These are phyloP conservation scores for Mantis religiosa DNA, from an alignment of 2,888 invertebrate species.

Conservation along the genomic window DNA sequence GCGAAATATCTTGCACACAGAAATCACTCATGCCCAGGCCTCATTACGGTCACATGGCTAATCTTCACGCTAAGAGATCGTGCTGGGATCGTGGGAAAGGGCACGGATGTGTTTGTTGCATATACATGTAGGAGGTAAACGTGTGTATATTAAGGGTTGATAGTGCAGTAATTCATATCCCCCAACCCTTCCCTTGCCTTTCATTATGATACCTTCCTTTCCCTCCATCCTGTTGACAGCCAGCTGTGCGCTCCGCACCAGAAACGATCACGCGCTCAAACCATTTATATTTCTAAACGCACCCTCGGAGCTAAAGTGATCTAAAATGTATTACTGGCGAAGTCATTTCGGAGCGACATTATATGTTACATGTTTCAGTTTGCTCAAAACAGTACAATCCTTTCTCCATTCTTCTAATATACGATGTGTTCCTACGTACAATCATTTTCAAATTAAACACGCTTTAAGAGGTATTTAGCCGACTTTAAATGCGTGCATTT, in stretches of 20 bases:
- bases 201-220: slow-evolving; percentile 6
- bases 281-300: slow-evolving; percentile 6
- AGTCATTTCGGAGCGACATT: background rate
- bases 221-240: slow-evolving; percentile 17
- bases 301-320: background rate
- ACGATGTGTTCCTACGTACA: too few relatives aligned
- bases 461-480: too few relatives aligned
- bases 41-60: background rate
- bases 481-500: too few relatives aligned
- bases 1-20: background rate
- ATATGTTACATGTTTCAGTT: background rate
- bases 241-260: slow-evolving; percentile 2
- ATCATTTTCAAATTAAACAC: too few relatives aligned
- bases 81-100: background rate
- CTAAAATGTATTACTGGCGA: background rate
- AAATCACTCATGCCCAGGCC: background rate
- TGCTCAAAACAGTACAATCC: too few relatives aligned
- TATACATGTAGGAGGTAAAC: background rate
- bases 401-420: too few relatives aligned
- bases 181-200: background rate
- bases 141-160: slow-evolving; percentile 5
- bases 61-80: background rate
- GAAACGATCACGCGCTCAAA: slow-evolving; percentile 10
- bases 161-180: slow-evolving; percentile 14
- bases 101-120: background rate